Evolutionary conservation across 2,113 vertebrate genomes (phyloP).

Genomic region (Hippoglossus stenolepis): DNA sequence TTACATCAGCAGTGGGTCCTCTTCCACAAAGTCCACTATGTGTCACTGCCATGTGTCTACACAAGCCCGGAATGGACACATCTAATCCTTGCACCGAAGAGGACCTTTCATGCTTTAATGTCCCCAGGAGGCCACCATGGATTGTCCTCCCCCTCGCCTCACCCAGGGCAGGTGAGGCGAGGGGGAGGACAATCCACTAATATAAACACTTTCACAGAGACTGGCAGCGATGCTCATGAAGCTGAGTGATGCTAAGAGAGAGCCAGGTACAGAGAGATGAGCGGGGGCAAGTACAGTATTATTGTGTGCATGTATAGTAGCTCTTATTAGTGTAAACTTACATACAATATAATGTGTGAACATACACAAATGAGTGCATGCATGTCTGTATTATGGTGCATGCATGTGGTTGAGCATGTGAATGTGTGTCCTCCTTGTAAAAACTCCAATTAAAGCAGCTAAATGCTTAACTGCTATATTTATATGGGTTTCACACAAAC

Average conservation of each 20-base stretch:
- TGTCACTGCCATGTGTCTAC: background rate
- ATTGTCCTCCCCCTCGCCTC: too few species aligned
- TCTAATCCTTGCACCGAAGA: too few species aligned
- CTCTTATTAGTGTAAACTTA: background rate
- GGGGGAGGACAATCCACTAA: too few species aligned
- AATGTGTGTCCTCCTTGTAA: background rate
- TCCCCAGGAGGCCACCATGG: too few species aligned
- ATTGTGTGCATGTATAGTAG: background rate
- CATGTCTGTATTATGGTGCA: background rate
- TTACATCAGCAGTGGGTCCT: too few species aligned
- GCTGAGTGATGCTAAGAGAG: background rate
- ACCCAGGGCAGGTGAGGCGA: too few species aligned
- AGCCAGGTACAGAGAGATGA: background rate
- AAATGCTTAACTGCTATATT: constrained; percentile 14
- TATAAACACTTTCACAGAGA: background rate
- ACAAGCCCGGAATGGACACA: background rate
- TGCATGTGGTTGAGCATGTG: background rate
- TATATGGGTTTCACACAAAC: background rate
- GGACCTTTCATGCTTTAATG: too few species aligned
- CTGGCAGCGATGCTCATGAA: background rate
- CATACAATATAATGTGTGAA: background rate
- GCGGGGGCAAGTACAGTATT: background rate
- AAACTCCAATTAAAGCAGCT: constrained; percentile 28
- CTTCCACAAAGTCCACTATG: background rate
- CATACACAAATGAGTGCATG: background rate